Conservation (phyloP, 2,797 vertebrate genomes). For the Clangula hyemalis region DNA sequence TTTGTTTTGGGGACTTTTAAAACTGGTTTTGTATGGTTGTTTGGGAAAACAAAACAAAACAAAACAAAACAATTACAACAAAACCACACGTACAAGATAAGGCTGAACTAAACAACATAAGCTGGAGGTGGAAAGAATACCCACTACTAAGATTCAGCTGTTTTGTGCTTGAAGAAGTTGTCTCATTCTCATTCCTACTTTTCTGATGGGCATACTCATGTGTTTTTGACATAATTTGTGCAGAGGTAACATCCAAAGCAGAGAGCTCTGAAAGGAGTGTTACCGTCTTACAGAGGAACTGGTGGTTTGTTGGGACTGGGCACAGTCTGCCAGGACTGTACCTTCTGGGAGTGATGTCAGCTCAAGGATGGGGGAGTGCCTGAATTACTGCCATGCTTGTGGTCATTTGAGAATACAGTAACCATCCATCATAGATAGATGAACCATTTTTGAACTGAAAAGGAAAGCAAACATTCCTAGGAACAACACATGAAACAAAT, state of each 20-base stretch:
- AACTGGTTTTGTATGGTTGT: not conserved
- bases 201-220: not conserved
- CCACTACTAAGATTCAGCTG: not conserved
- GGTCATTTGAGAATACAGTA: constrained; percentile 1
- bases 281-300: not conserved
- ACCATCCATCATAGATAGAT: not conserved
- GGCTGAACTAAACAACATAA: not conserved
- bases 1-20: not conserved
- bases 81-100: not conserved
- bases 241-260: not conserved
- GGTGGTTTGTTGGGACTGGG: not conserved
- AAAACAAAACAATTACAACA: too few relatives aligned
- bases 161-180: not conserved
- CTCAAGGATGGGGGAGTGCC: not conserved
- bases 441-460: not conserved
- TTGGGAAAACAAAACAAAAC: not conserved
- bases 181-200: not conserved
- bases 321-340: not conserved
- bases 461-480: not conserved
- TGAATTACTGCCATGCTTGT: not conserved
- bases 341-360: not conserved
- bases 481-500: not conserved
- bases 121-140: not conserved
- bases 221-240: constrained; percentile 5
- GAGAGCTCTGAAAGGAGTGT: not conserved